Evolutionary conservation across 1,140 invertebrate genomes (phyloP), one percentile per base, ranked within the genome.

Genomic region (Holotrichia oblita): DNA sequence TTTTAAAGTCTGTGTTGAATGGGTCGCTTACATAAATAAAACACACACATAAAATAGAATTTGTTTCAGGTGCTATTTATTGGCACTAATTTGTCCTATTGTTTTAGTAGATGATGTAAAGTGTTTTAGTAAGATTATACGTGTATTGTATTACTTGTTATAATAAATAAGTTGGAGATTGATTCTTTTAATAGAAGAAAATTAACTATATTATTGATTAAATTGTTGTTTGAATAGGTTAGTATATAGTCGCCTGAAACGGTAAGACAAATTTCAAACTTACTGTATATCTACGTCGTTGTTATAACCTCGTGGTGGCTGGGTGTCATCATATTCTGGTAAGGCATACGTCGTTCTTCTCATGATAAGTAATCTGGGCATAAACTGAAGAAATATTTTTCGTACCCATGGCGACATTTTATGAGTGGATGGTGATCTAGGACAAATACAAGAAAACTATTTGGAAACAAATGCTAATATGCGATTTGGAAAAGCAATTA

Each of bases 381-480:
- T 95, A 83, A 96, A 91, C 83, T 96, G 92, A 8, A 98, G 89
- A 88, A 99, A 99, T 77, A 98, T 89, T 84, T 93, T 92, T 84
- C 93, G 92, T 81, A 97, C 93, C 92, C 94, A 93, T 0, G 95
- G 94, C 0, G 95, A 94, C 96, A 99, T 98, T 81, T 94, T 95
- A 88, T 99, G 98, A 0, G 98, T 99, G 10, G 97, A 96, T 24
- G 98, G 97, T 4, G 97, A 99, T 85, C 95, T 97, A 84, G 17
- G 75, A n/a, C 4, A 10, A n/a, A 40, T 40, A 12, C 44, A 48
- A 48, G n/a, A n/a, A n/a, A n/a, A n/a, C n/a, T n/a, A n/a, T n/a
- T n/a, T n/a, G n/a, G n/a, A n/a, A n/a, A n/a, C n/a, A n/a, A n/a
- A n/a, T n/a, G n/a, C n/a, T n/a, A n/a, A n/a, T n/a, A n/a, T n/a